A percentile compares a stretch with the other conserved stretches of the same genome.
Conservation (phyloP, 1,140 invertebrate genomes). For the Physella acuta region DNA sequence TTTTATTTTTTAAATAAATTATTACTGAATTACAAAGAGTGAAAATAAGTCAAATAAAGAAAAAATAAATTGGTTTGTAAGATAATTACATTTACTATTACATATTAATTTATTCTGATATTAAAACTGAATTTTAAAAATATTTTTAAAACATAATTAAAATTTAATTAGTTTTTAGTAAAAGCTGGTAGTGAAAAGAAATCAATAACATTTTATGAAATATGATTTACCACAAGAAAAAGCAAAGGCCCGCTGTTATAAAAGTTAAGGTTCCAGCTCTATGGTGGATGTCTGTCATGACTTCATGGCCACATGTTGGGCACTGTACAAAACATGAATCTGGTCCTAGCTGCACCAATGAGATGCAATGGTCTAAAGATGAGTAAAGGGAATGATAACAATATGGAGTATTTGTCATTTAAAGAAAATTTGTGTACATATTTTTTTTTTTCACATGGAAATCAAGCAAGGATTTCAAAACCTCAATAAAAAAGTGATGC, state of each 20-base stretch:
- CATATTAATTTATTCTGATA: background rate
- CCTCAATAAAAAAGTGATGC: background rate
- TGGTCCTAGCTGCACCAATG: constrained; percentile 3
- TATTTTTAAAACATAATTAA: background rate
- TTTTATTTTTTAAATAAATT: background rate
- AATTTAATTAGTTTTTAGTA: background rate
- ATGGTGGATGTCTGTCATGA: background rate
- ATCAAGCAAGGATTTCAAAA: background rate
- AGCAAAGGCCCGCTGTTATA: constrained; percentile 13
- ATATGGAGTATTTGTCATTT: background rate
- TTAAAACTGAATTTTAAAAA: background rate
- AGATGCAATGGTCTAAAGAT: background rate
- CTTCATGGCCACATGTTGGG: constrained; percentile 4
- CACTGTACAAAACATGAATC: constrained; percentile 10
- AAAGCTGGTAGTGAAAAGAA: background rate
- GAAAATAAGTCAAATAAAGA: background rate
- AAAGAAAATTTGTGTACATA: background rate
- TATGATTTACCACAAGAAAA: constrained; percentile 24
- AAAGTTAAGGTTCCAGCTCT: constrained; percentile 13
- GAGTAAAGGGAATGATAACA: background rate
- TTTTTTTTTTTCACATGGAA: background rate
- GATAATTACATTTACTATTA: background rate
- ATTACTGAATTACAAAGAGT: background rate
- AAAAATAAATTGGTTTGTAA: background rate
- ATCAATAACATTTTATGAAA: no score